Conservation (phyloP, 2,888 invertebrate species). For the Acheta domesticus region DNA sequence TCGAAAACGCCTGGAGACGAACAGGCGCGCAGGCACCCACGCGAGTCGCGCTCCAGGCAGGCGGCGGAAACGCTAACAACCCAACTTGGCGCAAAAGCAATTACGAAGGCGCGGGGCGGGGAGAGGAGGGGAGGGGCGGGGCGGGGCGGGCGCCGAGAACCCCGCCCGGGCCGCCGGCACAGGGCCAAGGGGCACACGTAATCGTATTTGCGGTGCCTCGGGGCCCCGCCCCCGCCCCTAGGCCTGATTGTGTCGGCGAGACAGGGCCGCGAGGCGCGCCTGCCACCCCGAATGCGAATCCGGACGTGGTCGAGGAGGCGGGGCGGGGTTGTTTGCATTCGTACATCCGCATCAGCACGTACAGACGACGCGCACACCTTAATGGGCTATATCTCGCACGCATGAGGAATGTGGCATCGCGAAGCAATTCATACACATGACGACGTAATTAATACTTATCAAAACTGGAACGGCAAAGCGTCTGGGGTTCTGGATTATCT, state of each 20-base stretch:
- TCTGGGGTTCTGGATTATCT: too few relatives aligned
- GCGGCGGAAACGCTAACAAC: neutral
- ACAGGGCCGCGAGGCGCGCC: too few relatives aligned
- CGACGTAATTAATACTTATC: too few relatives aligned
- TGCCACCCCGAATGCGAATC: neutral
- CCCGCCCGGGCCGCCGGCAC: neutral
- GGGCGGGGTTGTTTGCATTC: neutral
- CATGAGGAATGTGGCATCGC: too few relatives aligned
- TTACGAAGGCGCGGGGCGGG: neutral
- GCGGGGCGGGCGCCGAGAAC: neutral
- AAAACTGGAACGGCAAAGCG: too few relatives aligned
- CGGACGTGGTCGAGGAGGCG: neutral
- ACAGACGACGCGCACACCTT: too few relatives aligned
- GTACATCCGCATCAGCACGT: too few relatives aligned
- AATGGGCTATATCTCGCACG: too few relatives aligned
- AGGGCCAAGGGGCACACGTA: conserved; percentile 4
- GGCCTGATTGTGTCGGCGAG: too few relatives aligned
- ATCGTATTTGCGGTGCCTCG: conserved; percentile 6
- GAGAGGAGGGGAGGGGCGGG: neutral
- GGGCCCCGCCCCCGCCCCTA: neutral
- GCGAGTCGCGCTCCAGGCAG: neutral
- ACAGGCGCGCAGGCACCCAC: neutral
- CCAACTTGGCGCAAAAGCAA: conserved; percentile 9
- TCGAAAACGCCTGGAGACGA: too few relatives aligned
- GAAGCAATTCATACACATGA: too few relatives aligned